Percentiles rank a stretch among this genome's conserved stretches.
These are phyloP conservation scores for Macrobrachium nipponense DNA, from an alignment of 1,140 invertebrate genomes.

Conservation along the genomic window DNA sequence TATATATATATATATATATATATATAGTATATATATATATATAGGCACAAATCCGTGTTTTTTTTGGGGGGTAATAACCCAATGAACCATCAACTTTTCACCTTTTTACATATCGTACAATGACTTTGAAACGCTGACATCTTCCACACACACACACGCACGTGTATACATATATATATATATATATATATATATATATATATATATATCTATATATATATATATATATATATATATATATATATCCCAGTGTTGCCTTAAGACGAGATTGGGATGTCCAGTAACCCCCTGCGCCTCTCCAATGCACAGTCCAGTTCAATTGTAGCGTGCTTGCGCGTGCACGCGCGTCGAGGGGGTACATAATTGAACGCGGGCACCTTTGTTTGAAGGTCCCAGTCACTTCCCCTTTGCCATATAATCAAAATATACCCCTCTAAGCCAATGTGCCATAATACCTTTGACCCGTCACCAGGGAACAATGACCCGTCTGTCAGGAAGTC, in stretches of 20 bases:
- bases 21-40: constrained; percentile 17
- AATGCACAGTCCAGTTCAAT: too few species aligned
- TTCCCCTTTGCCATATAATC: neutral
- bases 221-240: constrained; percentile 10
- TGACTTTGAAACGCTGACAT: too few species aligned
- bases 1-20: constrained; percentile 28
- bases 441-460: neutral
- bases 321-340: neutral
- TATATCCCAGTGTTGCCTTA: too few species aligned
- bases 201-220: neutral
- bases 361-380: neutral
- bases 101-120: too few species aligned
- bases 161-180: neutral
- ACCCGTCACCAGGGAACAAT: constrained; percentile 5
- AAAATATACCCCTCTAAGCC: neutral
- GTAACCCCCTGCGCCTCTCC: too few species aligned
- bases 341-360: neutral
- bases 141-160: too few species aligned
- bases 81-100: too few species aligned
- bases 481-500: constrained; percentile 6
- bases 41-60: neutral
- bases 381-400: neutral
- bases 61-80: too few species aligned
- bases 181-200: constrained; percentile 1
- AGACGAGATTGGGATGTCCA: too few species aligned